Base-by-base conservation (phyloP, 2,888 invertebrate species). In the Vannuccia rotundouncinata region DNA sequence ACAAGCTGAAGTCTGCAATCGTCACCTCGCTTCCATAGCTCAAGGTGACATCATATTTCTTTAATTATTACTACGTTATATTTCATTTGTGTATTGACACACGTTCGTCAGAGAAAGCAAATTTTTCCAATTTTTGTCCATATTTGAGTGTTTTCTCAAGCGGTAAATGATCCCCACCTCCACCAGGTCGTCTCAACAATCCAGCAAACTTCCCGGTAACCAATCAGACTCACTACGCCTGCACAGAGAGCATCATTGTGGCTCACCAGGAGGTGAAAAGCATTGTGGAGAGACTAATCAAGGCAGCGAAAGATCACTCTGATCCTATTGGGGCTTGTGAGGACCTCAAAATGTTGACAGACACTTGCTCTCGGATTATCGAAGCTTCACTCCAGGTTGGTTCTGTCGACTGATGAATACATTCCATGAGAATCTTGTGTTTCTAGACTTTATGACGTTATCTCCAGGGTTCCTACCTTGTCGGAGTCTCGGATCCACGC, bases 401-500 rank as follows among this genome's bases (percentile, higher is more conserved):
- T 29, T n/a, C n/a, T n/a, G n/a, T n/a, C n/a, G n/a, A n/a, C n/a
- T n/a, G n/a, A n/a, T n/a, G n/a, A n/a, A n/a, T n/a, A n/a, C n/a
- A n/a, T n/a, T n/a, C n/a, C n/a, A n/a, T n/a, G n/a, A n/a, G n/a
- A n/a, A n/a, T n/a, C n/a, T n/a, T n/a, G n/a, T n/a, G n/a, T n/a
- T n/a, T n/a, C n/a, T n/a, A n/a, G n/a, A n/a, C n/a, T n/a, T n/a
- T n/a, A n/a, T n/a, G n/a, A n/a, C n/a, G n/a, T n/a, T n/a, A n/a
- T n/a, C n/a, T n/a, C 1, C 75, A 90, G 87, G 93, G 95, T 0
- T 95, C 96, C 0, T 98, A 98, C 87, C 89, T 98, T 84, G 92
- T 97, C 83, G 98, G 95, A 0, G 93, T 95, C 0, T 94, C 96
- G 0, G 95, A 98, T 89, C 92, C 93, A 31, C 92, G 92, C 0